These are phyloP conservation scores for Cataglyphis hispanica DNA, from an alignment of 1,140 invertebrate species.

Conservation along the genomic window DNA sequence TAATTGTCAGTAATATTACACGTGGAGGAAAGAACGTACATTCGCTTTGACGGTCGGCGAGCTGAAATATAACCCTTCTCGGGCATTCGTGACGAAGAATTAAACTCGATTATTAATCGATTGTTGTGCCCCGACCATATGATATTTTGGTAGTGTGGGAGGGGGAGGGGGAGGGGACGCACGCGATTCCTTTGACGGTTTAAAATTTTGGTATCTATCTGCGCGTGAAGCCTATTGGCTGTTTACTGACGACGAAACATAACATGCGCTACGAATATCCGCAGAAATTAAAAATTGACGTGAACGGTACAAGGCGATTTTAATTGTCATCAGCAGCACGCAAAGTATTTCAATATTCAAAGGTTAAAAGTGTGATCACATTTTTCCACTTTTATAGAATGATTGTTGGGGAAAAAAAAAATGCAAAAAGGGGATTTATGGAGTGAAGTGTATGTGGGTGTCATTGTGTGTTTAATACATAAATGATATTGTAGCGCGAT, in stretches of 20 bases:
- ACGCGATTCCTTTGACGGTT: conserved; percentile 45
- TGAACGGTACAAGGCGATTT: conserved; percentile 47
- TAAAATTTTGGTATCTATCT: conserved; percentile 55
- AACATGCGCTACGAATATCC: conserved; percentile 32
- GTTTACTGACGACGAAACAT: conserved; percentile 44
- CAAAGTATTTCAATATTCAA: conserved; percentile 45
- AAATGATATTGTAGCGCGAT: conserved; percentile 5
- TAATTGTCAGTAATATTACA: conserved; percentile 36
- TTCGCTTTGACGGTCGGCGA: neutral
- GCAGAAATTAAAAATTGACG: conserved; percentile 57
- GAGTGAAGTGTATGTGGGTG: conserved; percentile 4
- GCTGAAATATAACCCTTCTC: conserved; percentile 17
- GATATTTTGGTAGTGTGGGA: conserved; percentile 24
- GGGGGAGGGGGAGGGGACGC: neutral
- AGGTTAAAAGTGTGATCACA: conserved; percentile 42
- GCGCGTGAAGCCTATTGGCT: conserved; percentile 53
- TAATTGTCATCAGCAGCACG: conserved; percentile 54
- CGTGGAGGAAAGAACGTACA: no score
- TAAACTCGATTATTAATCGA: conserved; percentile 53
- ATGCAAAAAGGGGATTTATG: conserved; percentile 22
- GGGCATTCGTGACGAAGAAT: conserved; percentile 33
- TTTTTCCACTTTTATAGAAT: neutral
- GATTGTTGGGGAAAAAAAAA: conserved; percentile 58
- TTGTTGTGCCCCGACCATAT: conserved; percentile 39
- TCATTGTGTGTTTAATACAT: conserved; percentile 6